A percentile compares a stretch with the other conserved stretches of the same genome.
Evolutionary conservation across 2,113 vertebrate species (phyloP).

Genomic region (Neolamprologus caudopunctatus): DNA sequence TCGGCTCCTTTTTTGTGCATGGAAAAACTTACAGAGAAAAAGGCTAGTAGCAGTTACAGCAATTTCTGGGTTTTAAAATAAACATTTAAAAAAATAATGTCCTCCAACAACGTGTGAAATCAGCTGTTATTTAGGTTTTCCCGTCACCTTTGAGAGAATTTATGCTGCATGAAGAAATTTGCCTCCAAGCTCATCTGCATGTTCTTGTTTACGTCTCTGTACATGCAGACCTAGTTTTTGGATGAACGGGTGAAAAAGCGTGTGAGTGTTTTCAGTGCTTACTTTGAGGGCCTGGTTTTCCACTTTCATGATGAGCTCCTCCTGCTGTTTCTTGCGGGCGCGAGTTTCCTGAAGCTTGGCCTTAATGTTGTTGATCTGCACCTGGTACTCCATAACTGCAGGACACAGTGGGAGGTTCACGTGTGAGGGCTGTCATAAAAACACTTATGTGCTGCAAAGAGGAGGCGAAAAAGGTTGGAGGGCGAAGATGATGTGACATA

Average conservation of each 20-base stretch:
- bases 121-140: slow-evolving; percentile 6
- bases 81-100: background rate
- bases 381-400: slow-evolving; percentile 86
- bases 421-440: background rate
- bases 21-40: background rate
- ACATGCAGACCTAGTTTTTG: slow-evolving; percentile 16
- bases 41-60: background rate
- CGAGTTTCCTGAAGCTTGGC: slow-evolving; percentile 92
- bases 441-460: background rate
- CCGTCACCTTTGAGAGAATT: background rate
- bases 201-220: slow-evolving; percentile 1
- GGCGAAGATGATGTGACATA: background rate
- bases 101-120: background rate
- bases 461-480: rapidly evolving
- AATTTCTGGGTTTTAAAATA: background rate
- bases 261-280: slow-evolving; percentile 10
- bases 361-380: slow-evolving; percentile 90
- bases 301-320: slow-evolving; percentile 97
- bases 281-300: slow-evolving; percentile 97
- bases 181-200: background rate
- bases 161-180: slow-evolving; percentile 8
- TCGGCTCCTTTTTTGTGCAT: background rate
- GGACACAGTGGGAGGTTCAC: background rate
- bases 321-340: slow-evolving; percentile 90
- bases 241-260: background rate